phyloP scores from a whole-genome alignment of 2,113 vertebrate species.

The Gymnarchus niloticus region DNA sequence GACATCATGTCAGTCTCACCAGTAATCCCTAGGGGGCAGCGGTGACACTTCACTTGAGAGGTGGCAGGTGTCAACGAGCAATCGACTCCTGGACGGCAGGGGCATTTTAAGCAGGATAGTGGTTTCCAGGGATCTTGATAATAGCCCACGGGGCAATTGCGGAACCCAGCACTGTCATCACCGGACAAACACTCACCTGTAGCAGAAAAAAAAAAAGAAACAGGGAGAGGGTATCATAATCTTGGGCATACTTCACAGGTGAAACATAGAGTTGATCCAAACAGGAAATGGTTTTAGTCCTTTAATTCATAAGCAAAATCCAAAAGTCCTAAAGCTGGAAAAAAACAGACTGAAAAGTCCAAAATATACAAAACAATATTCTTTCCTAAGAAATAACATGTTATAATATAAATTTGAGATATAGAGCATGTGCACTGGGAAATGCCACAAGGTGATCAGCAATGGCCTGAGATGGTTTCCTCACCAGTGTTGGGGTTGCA shows the following conservation, averaged over 20 bases:
- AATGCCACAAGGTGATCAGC: no score
- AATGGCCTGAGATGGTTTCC: constrained; percentile 5
- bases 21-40: constrained; percentile 67
- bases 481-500: constrained; percentile 83
- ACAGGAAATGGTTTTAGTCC: neutral
- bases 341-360: neutral
- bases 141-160: constrained; percentile 63
- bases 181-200: constrained; percentile 77
- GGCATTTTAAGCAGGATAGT: constrained; percentile 62
- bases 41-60: constrained; percentile 59
- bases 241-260: neutral
- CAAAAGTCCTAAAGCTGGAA: neutral
- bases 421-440: neutral
- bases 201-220: neutral
- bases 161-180: constrained; percentile 58
- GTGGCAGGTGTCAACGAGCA: constrained; percentile 60
- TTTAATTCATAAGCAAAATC: neutral
- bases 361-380: neutral
- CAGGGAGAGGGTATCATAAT: neutral
- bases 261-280: neutral
- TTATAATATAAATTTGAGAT: neutral
- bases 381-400: neutral
- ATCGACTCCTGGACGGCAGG: constrained; percentile 62
- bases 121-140: constrained; percentile 62
- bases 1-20: constrained; percentile 55